Conservation (phyloP, 2,797 vertebrate genomes). For the Myripristis murdjan region DNA sequence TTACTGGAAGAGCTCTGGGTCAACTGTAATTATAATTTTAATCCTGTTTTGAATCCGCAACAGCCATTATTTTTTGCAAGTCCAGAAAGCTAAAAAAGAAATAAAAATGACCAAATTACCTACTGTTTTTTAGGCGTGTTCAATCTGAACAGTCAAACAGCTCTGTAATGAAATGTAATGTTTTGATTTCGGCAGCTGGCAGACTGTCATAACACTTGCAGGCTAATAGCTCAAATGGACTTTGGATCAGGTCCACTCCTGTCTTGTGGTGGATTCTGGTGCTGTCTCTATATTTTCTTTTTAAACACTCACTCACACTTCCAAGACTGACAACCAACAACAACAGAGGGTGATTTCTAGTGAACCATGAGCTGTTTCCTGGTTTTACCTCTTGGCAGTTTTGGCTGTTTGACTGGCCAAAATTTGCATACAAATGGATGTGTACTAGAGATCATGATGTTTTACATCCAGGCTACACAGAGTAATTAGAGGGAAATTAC, state of each 20-base stretch:
- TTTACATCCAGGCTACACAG: too few species aligned
- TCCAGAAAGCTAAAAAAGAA: constrained; percentile 20
- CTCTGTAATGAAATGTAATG: constrained; percentile 25
- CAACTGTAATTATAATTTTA: constrained; percentile 33
- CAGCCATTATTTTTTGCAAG: constrained; percentile 17
- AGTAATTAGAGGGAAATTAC: too few species aligned
- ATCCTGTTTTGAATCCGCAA: constrained; percentile 20
- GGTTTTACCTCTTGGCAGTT: too few species aligned
- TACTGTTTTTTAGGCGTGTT: constrained; percentile 40
- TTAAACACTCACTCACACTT: too few species aligned
- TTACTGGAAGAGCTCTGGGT: constrained; percentile 40
- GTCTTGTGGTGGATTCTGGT: neutral
- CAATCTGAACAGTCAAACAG: too few species aligned
- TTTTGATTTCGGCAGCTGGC: constrained; percentile 46
- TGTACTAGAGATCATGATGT: too few species aligned
- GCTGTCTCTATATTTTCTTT: too few species aligned
- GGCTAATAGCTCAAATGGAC: constrained; percentile 13
- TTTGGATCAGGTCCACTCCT: neutral
- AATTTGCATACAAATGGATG: too few species aligned
- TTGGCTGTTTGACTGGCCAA: too few species aligned
- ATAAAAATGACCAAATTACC: constrained; percentile 39
- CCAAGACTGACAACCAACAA: too few species aligned
- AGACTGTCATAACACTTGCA: constrained; percentile 28
- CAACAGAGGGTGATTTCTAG: too few species aligned
- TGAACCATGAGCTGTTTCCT: neutral